Conservation (phyloP, 2,888 invertebrate genomes). For the Oeneis ivallda region DNA sequence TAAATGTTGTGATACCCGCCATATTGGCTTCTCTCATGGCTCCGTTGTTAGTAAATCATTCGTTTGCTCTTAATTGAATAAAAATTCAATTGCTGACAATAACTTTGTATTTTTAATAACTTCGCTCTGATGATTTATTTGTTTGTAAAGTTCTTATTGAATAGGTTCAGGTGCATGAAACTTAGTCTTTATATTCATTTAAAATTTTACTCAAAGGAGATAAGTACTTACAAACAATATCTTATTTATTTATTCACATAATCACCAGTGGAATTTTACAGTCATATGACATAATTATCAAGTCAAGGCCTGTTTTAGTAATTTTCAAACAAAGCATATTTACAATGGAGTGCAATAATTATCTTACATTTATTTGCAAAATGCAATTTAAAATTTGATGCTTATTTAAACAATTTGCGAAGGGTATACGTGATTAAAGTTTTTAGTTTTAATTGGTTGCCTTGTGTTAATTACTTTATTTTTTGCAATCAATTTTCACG, state of each 20-base stretch:
- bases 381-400: constrained; percentile 25
- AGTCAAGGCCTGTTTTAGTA: constrained; percentile 41
- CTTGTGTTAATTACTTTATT: constrained; percentile 4
- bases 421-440: constrained; percentile 19
- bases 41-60: not conserved
- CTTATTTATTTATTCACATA: constrained; percentile 12
- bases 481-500: constrained; percentile 4
- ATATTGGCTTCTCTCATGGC: not conserved
- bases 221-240: not conserved
- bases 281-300: constrained; percentile 45
- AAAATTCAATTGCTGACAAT: not conserved
- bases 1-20: constrained; percentile 15
- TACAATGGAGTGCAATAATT: constrained; percentile 38
- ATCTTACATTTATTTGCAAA: constrained; percentile 34
- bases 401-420: constrained; percentile 17
- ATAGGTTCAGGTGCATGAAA: not conserved
- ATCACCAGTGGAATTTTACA: constrained; percentile 29
- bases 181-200: not conserved
- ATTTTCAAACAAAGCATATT: constrained; percentile 36
- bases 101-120: not conserved
- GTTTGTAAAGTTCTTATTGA: not conserved
- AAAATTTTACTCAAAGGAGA: not conserved
- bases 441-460: constrained; percentile 11
- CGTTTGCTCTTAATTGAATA: not conserved
- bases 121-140: not conserved